A percentile compares a stretch with the other conserved stretches of the same genome.
These are phyloP conservation scores for Melanargia galathea DNA, from an alignment of 2,888 invertebrate genomes.

Conservation along the genomic window DNA sequence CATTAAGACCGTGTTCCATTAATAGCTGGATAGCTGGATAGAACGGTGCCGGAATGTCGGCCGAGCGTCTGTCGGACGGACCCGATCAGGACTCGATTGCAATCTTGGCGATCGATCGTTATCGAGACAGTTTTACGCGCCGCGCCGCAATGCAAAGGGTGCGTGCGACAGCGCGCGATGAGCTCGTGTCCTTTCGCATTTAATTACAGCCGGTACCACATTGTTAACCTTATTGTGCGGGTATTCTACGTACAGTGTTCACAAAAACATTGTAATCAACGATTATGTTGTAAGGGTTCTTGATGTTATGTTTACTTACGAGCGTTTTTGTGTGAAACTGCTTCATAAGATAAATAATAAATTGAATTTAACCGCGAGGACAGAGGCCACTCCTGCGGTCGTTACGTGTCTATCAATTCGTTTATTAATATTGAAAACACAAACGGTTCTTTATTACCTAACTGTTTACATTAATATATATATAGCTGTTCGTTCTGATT, in stretches of 20 bases:
- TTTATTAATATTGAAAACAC: background rate
- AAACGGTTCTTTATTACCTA: too few species aligned
- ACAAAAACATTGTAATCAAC: slow-evolving; percentile 20
- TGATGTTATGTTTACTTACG: background rate
- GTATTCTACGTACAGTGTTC: background rate
- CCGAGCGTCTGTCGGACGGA: slow-evolving; percentile 58
- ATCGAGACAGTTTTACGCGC: slow-evolving; percentile 78
- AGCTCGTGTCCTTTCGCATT: slow-evolving; percentile 42
- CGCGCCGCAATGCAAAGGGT: slow-evolving; percentile 56
- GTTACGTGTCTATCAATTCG: background rate
- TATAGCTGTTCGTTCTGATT: too few species aligned
- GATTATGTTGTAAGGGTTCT: slow-evolving; percentile 16
- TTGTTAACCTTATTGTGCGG: slow-evolving; percentile 24
- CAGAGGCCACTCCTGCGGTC: background rate
- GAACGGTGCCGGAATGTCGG: slow-evolving; percentile 61
- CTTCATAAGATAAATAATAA: background rate
- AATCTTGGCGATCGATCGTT: slow-evolving; percentile 72
- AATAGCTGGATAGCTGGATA: slow-evolving; percentile 52
- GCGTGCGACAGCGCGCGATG: slow-evolving; percentile 42
- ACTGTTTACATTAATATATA: too few species aligned
- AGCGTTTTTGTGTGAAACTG: background rate
- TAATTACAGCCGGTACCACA: slow-evolving; percentile 37
- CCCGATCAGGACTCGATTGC: slow-evolving; percentile 59
- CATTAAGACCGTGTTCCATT: slow-evolving; percentile 51
- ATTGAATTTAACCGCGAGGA: background rate